Evolutionary conservation across 1,140 invertebrate genomes (phyloP), one percentile per base, ranked within the genome.

Genomic region (Elymnias hypermnestra): DNA sequence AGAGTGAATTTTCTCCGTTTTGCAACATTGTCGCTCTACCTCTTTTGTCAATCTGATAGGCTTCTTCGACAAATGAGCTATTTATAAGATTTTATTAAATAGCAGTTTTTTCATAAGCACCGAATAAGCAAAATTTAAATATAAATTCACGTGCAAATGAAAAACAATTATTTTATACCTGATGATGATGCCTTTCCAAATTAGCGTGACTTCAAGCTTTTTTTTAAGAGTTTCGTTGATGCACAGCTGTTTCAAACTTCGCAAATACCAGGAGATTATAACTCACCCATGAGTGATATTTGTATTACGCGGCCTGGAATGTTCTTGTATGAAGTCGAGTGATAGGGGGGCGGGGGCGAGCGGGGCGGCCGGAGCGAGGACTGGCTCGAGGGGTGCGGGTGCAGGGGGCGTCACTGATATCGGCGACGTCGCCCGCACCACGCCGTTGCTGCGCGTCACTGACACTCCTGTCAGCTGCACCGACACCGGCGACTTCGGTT

Each of bases 321-420:
- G 79, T 84, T 84, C 79, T 77, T 81, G 79, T 77, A 68, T 67
- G 60, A 79, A 79, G 55, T 83, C 79, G 41, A 68, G 51, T 44
- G 74, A 59, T 39, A 59, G 56, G 9, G 57, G 31, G 17, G 40
- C 41, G 49, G 49, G 17, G 44, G 49, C 40, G 59, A 43, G 38
- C 53, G 51, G 22, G 46, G 53, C 43, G 63, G 57, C 21, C 53
- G 26, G 7, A 12, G 26, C 65, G 14, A 54, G 39, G 23, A 53
- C 43, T 21, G 56, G 53, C 48, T 57, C 48, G 25, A 52, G 31
- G 18, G 57, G 53, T 23, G 45, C 57, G 26, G 63, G 52, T n/a
- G 56, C 53, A 19, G 54, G 47, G 47, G 63, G 48, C 28, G 50
- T 53, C 41, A 63, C 60, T 49, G 61, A 51, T 60, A 62, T 47